Evolutionary conservation across 2,113 vertebrate species (phyloP), one percentile per base, ranked within the genome.

Genomic region (Austrofundulus limnaeus): DNA sequence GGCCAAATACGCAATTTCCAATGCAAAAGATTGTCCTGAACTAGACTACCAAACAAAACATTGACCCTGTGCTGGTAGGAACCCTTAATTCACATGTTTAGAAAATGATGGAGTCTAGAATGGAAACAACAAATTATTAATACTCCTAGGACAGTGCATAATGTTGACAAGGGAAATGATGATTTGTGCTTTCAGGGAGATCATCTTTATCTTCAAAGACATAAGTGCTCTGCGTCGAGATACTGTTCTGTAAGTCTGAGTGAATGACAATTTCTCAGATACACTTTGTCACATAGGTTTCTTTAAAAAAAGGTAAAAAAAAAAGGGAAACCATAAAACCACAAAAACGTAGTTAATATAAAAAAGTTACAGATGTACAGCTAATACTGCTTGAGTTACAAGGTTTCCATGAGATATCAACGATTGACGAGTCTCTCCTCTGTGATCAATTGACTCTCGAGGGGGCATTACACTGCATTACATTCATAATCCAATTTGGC

Each of bases 401-500:
- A 68, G 75, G 72, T 81, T 86, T 88, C 71, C 75, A 66, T 38
- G 59, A 84, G 84, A 84, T 73, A 81, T 65, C 79, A 83, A 74
- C 84, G 51, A 88, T 88, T 87, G 87, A 90, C 81, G 57, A 90
- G 75, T 85, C 82, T 85, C 63, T 84, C 76, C 82, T 84, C 78
- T 83, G 77, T 89, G 87, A 90, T 92, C 90, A 91, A 91, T 91
- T 87, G 82, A 87, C 85, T 88, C 88, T 88, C 76, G 43, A 77
- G 83, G 83, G 83, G 84, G 80, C 82, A 88, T 90, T 89, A 89
- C 87, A 89, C 84, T 89, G 83, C 77, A 87, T 87, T 88, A 89
- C 88, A 89, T 89, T 90, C 86, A 90, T 89, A 92, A 92, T 91
- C 90, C 84, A 82, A 88, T 92, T 91, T 90, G 85, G 72, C 83